Conservation (phyloP, 2,797 vertebrate genomes). For the Cossypha dichroa region DNA sequence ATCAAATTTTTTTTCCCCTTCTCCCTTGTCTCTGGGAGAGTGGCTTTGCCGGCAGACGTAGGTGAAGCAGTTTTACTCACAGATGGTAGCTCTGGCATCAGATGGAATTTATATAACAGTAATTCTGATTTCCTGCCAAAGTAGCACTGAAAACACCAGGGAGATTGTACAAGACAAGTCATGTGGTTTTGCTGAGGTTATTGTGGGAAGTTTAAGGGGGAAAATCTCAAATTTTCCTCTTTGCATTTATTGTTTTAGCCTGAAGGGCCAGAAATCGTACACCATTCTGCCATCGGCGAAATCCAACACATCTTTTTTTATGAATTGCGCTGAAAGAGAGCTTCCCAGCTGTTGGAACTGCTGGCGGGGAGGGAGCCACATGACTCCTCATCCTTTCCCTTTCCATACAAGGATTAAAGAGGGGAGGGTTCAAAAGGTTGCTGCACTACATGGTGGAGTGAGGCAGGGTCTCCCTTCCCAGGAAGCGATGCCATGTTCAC, state of each 20-base stretch:
- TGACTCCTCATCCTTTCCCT: conserved; percentile 70
- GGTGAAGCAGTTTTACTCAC: conserved; percentile 87
- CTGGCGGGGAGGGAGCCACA: conserved; percentile 73
- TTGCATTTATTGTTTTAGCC: conserved; percentile 80
- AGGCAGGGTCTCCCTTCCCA: conserved; percentile 47
- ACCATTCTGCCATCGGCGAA: conserved; percentile 79
- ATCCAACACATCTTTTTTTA: conserved; percentile 74
- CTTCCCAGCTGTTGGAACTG: conserved; percentile 76
- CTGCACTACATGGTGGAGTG: conserved; percentile 39
- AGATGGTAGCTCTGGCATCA: conserved; percentile 91
- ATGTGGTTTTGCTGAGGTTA: conserved; percentile 83
- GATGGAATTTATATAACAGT: conserved; percentile 93
- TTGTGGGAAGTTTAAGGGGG: conserved; percentile 82
- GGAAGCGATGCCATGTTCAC: conserved; percentile 42
- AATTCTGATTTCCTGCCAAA: conserved; percentile 90
- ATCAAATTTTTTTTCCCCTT: conserved; percentile 83
- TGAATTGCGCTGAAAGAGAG: conserved; percentile 73
- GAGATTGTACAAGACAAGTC: conserved; percentile 82
- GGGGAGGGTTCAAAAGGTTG: conserved; percentile 76
- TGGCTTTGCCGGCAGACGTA: conserved; percentile 86
- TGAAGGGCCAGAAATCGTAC: conserved; percentile 78
- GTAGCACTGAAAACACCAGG: conserved; percentile 83
- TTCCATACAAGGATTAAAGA: conserved; percentile 70
- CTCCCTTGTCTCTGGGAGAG: conserved; percentile 82
- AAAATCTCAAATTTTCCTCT: conserved; percentile 78